These are phyloP conservation scores for Ormyrus rosae DNA, from an alignment of 2,888 invertebrate species.

Conservation along the genomic window DNA sequence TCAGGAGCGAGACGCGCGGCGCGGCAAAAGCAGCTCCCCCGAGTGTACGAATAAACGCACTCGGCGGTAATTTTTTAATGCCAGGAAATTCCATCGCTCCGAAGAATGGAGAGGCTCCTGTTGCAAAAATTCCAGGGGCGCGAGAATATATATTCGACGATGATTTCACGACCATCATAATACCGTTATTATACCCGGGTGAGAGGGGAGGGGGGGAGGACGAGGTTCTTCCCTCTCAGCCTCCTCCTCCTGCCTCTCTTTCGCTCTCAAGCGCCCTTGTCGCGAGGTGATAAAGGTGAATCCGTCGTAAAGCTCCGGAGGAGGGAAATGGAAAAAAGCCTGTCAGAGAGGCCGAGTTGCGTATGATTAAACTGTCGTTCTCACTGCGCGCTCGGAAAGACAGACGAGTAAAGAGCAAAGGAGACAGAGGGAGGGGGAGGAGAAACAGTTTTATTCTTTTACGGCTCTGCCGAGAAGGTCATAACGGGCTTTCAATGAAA, in stretches of 20 bases:
- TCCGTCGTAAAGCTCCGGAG: slow-evolving; percentile 22
- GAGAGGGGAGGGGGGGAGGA: background rate
- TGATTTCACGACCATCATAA: slow-evolving; percentile 29
- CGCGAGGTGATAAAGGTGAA: slow-evolving; percentile 24
- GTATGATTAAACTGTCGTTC: slow-evolving; percentile 50
- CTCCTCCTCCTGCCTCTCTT: background rate
- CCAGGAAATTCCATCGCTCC: background rate
- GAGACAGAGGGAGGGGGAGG: background rate
- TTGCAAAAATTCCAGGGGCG: too few species aligned
- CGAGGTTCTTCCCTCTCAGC: background rate
- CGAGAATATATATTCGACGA: background rate
- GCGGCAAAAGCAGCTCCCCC: too few species aligned
- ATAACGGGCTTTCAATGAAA: slow-evolving; percentile 29
- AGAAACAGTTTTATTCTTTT: slow-evolving; percentile 34
- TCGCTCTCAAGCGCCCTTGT: background rate
- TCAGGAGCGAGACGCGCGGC: too few species aligned
- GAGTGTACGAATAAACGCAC: background rate
- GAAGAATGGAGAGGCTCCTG: background rate
- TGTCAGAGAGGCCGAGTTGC: slow-evolving; percentile 12
- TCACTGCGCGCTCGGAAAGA: background rate
- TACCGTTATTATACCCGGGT: slow-evolving; percentile 9
- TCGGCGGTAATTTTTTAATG: slow-evolving; percentile 26
- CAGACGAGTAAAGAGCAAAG: background rate
- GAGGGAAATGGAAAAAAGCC: slow-evolving; percentile 20
- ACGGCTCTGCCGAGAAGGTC: slow-evolving; percentile 14